Conservation (phyloP, 2,797 vertebrate species). For the Pangasius sanitwongsei region DNA sequence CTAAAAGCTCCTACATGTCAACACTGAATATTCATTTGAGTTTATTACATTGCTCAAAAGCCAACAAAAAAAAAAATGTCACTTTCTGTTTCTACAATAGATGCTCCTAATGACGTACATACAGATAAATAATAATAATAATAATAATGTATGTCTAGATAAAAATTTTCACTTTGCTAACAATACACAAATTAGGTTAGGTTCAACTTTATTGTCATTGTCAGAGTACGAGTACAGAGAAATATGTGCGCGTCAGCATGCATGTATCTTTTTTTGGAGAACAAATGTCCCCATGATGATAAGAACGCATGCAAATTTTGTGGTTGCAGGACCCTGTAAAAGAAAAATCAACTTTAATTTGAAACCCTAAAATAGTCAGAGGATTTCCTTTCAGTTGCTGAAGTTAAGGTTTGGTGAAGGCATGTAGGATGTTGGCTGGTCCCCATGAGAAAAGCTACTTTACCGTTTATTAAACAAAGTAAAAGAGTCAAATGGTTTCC, state of each 20-base stretch:
- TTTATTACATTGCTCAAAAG: neutral
- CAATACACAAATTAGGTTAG: neutral
- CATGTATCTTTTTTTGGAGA: neutral
- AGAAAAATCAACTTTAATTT: neutral
- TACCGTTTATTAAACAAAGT: neutral
- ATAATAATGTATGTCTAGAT: neutral
- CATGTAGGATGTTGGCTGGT: neutral
- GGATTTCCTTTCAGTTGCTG: neutral
- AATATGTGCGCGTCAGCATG: neutral
- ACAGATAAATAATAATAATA: neutral
- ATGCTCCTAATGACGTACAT: neutral
- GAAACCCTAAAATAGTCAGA: neutral
- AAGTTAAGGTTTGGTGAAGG: neutral
- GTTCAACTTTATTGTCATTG: no score
- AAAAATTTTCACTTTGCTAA: neutral
- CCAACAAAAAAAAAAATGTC: neutral
- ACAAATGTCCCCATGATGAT: neutral
- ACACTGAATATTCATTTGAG: slow-evolving; percentile 12
- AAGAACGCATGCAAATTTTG: neutral
- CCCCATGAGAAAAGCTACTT: neutral
- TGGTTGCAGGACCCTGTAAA: neutral
- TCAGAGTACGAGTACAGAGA: no score
- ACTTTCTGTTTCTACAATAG: neutral
- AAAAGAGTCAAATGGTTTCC: neutral
- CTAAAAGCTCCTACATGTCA: slow-evolving; percentile 29